A percentile compares a stretch with the other conserved stretches of the same genome.
Evolutionary conservation across 2,888 invertebrate species (phyloP).

Genomic region (Tenodera sinensis): DNA sequence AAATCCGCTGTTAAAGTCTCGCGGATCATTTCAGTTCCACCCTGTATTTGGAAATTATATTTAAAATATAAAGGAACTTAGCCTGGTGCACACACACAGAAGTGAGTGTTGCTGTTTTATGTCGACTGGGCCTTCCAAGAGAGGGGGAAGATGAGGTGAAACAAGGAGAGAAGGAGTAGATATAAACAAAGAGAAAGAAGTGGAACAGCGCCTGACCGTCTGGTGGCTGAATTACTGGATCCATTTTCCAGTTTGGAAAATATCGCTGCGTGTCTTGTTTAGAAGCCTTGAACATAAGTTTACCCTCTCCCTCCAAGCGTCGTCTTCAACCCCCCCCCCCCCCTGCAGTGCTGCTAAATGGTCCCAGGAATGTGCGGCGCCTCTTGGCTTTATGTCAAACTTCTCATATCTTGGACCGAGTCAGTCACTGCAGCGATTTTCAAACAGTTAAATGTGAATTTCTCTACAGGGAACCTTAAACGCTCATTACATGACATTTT

Average conservation of each 20-base stretch:
- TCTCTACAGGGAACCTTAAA: too few species aligned
- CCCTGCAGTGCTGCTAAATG: background rate
- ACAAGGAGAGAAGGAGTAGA: background rate
- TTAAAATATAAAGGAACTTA: too few species aligned
- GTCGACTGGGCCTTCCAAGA: background rate
- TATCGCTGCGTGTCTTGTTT: background rate
- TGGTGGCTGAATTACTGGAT: background rate
- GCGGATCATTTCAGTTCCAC: too few species aligned
- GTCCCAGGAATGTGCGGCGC: background rate
- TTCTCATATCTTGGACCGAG: background rate
- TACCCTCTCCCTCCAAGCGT: background rate
- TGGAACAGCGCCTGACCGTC: background rate
- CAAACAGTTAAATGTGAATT: too few species aligned
- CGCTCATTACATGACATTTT: too few species aligned
- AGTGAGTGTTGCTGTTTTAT: background rate
- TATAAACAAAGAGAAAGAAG: background rate
- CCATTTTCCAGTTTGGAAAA: constrained; percentile 4
- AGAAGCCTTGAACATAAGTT: background rate
- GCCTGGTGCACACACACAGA: background rate
- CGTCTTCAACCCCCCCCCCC: background rate
- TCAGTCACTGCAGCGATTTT: too few species aligned
- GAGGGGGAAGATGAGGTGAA: background rate
- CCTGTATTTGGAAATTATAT: too few species aligned
- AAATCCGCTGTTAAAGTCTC: too few species aligned
- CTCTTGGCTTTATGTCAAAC: background rate